These are phyloP conservation scores for Agelaius tricolor DNA, from an alignment of 2,113 vertebrate species.

Conservation along the genomic window DNA sequence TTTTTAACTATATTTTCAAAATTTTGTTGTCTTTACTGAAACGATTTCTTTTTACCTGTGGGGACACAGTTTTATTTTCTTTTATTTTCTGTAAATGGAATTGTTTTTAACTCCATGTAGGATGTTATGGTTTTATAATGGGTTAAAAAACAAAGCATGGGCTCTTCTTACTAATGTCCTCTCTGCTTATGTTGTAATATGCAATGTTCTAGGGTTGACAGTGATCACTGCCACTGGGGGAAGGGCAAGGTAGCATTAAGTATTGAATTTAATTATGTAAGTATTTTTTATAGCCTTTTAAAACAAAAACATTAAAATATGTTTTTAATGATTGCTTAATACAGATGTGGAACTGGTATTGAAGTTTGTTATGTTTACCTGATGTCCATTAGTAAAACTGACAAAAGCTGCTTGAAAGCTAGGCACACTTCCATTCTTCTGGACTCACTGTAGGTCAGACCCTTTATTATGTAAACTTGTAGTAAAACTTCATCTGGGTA, in stretches of 20 bases:
- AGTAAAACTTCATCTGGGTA: neutral
- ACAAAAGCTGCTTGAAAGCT: neutral
- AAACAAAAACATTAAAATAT: neutral
- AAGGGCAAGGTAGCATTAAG: neutral
- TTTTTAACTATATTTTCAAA: neutral
- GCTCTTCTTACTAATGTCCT: neutral
- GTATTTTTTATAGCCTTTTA: neutral
- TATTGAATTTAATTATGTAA: slow-evolving; percentile 15
- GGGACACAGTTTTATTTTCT: neutral
- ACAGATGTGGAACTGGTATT: neutral
- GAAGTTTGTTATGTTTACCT: neutral
- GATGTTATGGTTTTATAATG: neutral
- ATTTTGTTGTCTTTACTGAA: neutral
- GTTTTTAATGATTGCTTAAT: neutral
- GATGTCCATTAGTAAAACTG: neutral
- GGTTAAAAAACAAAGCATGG: neutral
- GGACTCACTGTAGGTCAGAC: neutral
- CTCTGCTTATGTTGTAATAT: neutral
- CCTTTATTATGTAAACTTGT: neutral
- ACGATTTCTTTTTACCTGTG: neutral
- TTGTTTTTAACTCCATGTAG: neutral
- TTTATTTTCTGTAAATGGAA: neutral
- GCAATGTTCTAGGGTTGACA: neutral
- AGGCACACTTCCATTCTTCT: neutral
- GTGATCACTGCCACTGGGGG: neutral